A percentile compares a stretch with the other conserved stretches of the same genome.
phyloP scores from a whole-genome alignment of 2,113 vertebrate genomes.

The Otolemur garnettii region DNA sequence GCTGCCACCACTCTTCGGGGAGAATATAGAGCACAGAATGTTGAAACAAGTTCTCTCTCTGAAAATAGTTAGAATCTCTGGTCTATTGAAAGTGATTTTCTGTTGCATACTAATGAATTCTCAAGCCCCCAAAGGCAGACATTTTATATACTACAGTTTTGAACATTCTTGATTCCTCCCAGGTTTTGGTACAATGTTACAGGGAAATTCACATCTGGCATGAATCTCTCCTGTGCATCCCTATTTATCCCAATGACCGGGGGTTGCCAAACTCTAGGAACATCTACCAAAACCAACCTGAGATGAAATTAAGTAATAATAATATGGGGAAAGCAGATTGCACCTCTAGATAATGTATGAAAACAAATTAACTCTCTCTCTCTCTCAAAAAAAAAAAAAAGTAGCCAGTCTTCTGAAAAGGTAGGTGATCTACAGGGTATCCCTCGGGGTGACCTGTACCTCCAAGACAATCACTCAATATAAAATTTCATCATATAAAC shows the following conservation, averaged over 20 bases:
- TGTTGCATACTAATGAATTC: slow-evolving; percentile 28
- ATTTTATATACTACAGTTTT: not conserved
- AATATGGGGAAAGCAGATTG: not conserved
- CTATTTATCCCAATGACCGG: not conserved
- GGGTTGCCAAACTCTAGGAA: not conserved
- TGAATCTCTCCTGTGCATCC: not conserved
- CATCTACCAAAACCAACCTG: not conserved
- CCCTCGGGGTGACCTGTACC: rapidly evolving
- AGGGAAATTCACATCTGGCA: not conserved
- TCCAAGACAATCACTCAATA: not conserved
- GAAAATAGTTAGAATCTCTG: not conserved
- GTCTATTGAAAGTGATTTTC: not conserved
- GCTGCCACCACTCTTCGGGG: not conserved
- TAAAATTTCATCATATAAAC: not conserved
- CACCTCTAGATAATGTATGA: not conserved
- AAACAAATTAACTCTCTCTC: not conserved
- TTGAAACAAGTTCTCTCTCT: not conserved
- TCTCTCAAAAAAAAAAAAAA: not conserved
- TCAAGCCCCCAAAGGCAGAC: not conserved
- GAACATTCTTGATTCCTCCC: not conserved
- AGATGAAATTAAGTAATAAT: not conserved
- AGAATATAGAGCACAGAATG: not conserved
- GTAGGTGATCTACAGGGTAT: not conserved
- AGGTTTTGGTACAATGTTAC: not conserved
- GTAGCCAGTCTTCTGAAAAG: not conserved